Evolutionary conservation across 2,113 vertebrate species (phyloP).

Genomic region (Trematomus loennbergii): DNA sequence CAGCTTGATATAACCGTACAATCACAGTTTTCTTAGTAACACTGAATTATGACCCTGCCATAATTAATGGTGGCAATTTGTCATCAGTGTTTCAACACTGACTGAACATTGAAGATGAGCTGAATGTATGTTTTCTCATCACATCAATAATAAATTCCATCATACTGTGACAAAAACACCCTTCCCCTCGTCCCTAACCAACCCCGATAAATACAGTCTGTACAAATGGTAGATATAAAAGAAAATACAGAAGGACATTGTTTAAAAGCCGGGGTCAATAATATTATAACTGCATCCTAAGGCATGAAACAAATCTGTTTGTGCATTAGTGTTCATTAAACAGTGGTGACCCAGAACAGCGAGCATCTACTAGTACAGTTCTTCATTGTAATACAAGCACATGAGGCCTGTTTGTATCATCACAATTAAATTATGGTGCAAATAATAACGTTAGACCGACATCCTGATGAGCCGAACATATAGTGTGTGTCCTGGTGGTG

Average conservation of each 20-base stretch:
- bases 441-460: not conserved
- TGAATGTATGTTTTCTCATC: not conserved
- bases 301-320: not conserved
- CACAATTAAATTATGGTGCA: not conserved
- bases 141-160: not conserved
- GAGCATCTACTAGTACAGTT: not conserved
- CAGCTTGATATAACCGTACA: not conserved
- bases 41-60: not conserved
- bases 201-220: constrained; percentile 36
- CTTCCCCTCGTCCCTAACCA: not conserved
- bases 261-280: not conserved
- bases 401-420: not conserved
- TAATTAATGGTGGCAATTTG: not conserved
- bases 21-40: too few species aligned
- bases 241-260: constrained; percentile 12
- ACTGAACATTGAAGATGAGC: not conserved
- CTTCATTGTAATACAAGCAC: not conserved
- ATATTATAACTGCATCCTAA: not conserved
- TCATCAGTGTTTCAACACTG: not conserved
- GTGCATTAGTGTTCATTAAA: constrained; percentile 8
- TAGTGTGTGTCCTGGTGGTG: not conserved
- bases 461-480: not conserved
- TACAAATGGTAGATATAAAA: constrained; percentile 23
- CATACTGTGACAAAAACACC: not conserved
- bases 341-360: not conserved